These are phyloP conservation scores for Platyura marginata DNA, from an alignment of 1,140 invertebrate genomes.

Conservation along the genomic window DNA sequence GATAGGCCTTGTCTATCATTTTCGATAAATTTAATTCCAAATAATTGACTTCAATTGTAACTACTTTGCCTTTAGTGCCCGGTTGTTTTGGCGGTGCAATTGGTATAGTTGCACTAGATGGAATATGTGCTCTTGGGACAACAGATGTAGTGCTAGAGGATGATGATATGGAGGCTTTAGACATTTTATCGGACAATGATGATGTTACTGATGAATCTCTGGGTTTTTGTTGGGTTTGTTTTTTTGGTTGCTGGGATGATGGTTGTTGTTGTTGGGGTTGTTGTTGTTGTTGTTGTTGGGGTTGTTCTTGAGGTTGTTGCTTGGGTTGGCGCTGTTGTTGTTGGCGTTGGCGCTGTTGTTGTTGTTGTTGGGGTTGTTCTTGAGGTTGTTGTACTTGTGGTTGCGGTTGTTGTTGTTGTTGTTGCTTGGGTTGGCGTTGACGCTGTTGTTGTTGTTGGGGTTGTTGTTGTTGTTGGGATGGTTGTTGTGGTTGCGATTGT, in stretches of 20 bases:
- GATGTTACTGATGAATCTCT: too few relatives aligned
- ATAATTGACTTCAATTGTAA: constrained; percentile 33
- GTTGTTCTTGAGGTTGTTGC: not conserved
- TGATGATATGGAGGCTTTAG: too few relatives aligned
- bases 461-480: constrained; percentile 6
- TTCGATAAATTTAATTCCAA: constrained; percentile 26
- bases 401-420: not conserved
- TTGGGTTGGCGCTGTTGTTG: not conserved
- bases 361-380: not conserved
- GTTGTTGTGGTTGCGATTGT: constrained; percentile 6
- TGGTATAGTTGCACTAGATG: not conserved
- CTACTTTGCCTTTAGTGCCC: not conserved
- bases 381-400: not conserved
- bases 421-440: constrained; percentile 11
- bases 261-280: constrained; percentile 1
- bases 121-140: not conserved
- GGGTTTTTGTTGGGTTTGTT: constrained; percentile 1
- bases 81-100: not conserved
- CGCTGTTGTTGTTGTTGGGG: constrained; percentile 6
- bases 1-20: constrained; percentile 25
- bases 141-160: not conserved
- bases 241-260: constrained; percentile 4
- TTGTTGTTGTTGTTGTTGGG: constrained; percentile 2
- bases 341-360: constrained; percentile 2
- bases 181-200: not conserved